A percentile compares a stretch with the other conserved stretches of the same genome.
Evolutionary conservation across 2,797 vertebrate species (phyloP).

Genomic region (Manis javanica): DNA sequence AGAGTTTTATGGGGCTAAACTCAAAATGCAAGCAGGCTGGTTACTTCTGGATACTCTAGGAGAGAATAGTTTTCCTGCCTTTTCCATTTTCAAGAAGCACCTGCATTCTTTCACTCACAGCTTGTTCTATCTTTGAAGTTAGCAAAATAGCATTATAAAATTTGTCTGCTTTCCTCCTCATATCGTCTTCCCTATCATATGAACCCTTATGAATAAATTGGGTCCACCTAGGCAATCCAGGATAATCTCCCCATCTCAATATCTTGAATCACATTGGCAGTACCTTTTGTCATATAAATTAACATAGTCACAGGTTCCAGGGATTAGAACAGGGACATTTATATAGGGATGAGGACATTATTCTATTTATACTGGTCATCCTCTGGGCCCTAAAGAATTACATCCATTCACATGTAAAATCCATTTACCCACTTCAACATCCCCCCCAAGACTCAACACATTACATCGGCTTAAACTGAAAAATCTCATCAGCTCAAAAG

Average conservation of each 20-base stretch:
- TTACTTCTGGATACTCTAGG: not conserved
- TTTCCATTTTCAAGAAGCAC: not conserved
- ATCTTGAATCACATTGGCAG: not conserved
- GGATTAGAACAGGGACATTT: not conserved
- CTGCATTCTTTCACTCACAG: not conserved
- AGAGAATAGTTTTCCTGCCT: not conserved
- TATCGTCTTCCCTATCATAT: not conserved
- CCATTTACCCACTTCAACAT: not conserved
- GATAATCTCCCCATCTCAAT: not conserved
- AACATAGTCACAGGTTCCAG: not conserved
- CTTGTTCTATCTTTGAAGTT: not conserved
- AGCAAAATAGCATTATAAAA: not conserved
- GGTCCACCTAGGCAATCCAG: not conserved
- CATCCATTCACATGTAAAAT: not conserved
- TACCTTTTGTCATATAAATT: not conserved
- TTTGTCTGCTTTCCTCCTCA: not conserved
- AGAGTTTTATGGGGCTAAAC: not conserved
- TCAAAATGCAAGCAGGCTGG: not conserved
- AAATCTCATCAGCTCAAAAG: not conserved
- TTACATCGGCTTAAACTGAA: not conserved
- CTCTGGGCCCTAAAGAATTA: not conserved
- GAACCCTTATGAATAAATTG: not conserved
- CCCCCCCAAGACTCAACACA: not conserved
- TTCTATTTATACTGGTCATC: not conserved
- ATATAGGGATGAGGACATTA: not conserved